Percentiles rank a stretch among this genome's conserved stretches.
These are phyloP conservation scores for Alcedo quadribrachys DNA, from an alignment of 2,797 vertebrate species.

Conservation along the genomic window DNA sequence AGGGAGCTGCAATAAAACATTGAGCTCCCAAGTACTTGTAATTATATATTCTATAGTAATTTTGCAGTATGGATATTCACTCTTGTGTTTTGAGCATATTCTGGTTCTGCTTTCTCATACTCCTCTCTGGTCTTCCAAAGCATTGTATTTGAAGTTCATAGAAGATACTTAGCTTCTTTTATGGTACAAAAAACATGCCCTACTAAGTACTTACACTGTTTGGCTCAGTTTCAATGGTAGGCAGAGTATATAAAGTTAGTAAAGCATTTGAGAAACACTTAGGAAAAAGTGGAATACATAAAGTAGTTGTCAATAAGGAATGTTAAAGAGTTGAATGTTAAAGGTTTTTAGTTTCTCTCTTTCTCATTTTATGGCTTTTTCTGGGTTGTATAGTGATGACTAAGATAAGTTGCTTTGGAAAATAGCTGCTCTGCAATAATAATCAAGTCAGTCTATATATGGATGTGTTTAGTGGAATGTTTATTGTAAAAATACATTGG, in stretches of 20 bases:
- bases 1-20: background rate
- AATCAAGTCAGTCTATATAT: slow-evolving; percentile 34
- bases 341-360: slow-evolving; percentile 40
- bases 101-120: background rate
- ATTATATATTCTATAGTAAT: background rate
- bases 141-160: background rate
- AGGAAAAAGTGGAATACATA: background rate
- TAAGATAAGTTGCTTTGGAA: slow-evolving; percentile 47
- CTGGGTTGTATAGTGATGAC: background rate
- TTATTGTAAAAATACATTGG: slow-evolving; percentile 24
- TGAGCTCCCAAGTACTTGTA: slow-evolving; percentile 2
- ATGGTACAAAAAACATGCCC: background rate
- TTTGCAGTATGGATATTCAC: background rate
- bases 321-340: background rate
- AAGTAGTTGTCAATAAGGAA: background rate
- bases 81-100: background rate
- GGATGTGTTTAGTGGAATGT: background rate
- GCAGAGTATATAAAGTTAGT: background rate
- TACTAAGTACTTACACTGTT: background rate
- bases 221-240: background rate
- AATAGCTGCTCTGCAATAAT: slow-evolving; percentile 31
- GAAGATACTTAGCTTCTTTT: background rate
- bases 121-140: background rate
- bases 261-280: background rate
- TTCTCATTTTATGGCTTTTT: slow-evolving; percentile 31